Evolutionary conservation across 2,888 invertebrate species (phyloP).

Genomic region (Cataglyphis altisquamis): DNA sequence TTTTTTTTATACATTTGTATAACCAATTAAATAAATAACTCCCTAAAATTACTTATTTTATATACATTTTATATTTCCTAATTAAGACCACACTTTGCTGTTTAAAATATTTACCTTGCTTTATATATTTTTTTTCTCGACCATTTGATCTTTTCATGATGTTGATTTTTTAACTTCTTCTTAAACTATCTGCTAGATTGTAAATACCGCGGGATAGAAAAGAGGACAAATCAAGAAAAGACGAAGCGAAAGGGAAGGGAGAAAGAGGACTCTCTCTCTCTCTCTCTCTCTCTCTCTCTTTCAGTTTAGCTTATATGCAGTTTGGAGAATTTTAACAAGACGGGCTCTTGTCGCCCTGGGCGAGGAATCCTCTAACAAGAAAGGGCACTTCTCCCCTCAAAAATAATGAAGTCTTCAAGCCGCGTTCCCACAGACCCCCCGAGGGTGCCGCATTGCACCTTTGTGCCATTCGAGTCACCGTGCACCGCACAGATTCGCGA

Average conservation of each 20-base stretch:
- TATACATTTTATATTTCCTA: no score
- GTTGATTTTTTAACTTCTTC: constrained; percentile 3
- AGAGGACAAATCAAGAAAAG: constrained; percentile 30
- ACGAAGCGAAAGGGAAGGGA: constrained; percentile 10
- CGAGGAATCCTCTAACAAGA: constrained; percentile 80
- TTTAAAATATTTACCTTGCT: background rate
- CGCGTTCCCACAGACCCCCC: constrained; percentile 72
- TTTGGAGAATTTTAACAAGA: constrained; percentile 83
- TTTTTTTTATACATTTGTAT: no score
- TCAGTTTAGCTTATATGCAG: constrained; percentile 70
- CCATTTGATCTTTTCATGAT: background rate
- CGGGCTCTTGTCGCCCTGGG: constrained; percentile 77
- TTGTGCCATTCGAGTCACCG: constrained; percentile 53
- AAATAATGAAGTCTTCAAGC: constrained; percentile 81
- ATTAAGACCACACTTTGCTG: background rate
- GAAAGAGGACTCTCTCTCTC: constrained; percentile 48
- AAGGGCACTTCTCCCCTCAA: constrained; percentile 78
- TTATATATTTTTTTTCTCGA: background rate
- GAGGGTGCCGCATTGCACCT: constrained; percentile 68
- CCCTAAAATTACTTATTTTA: no score
- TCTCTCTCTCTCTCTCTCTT: background rate
- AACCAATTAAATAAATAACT: no score
- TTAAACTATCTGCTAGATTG: constrained; percentile 37
- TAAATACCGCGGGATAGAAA: constrained; percentile 52
- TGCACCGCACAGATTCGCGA: constrained; percentile 41